A percentile compares a stretch with the other conserved stretches of the same genome.
phyloP scores from a whole-genome alignment of 2,797 vertebrate genomes.

The Pseudochirops corinnae region DNA sequence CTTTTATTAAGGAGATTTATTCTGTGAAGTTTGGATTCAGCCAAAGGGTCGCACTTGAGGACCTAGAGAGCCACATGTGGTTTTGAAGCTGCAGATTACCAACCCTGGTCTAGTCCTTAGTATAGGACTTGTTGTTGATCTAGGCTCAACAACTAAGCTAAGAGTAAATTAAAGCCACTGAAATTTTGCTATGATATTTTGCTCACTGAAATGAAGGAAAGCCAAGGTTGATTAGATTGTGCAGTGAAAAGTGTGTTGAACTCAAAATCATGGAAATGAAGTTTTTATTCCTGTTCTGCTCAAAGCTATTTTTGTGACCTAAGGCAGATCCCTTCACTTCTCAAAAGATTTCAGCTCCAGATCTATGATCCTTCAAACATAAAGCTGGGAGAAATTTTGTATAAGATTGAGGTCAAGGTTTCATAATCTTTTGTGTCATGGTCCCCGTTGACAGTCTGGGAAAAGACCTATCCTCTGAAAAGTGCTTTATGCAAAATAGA shows the following conservation, averaged over 20 bases:
- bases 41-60: no score
- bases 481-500: background rate
- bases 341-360: background rate
- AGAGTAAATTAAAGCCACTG: background rate
- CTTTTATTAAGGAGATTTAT: no score
- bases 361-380: background rate
- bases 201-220: background rate
- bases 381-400: background rate
- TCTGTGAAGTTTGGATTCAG: no score
- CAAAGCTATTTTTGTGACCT: background rate
- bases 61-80: no score
- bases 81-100: no score
- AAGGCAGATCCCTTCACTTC: background rate
- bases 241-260: background rate
- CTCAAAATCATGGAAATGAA: background rate
- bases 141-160: background rate
- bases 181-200: background rate
- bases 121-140: no score
- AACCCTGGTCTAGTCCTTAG: background rate
- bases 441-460: background rate
- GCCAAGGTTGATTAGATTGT: background rate
- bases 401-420: background rate
- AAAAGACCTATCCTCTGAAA: background rate
- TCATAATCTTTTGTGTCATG: background rate
- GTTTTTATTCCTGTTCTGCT: background rate